phyloP scores from a whole-genome alignment of 2,888 invertebrate species.

The Lucinisca nassula region DNA sequence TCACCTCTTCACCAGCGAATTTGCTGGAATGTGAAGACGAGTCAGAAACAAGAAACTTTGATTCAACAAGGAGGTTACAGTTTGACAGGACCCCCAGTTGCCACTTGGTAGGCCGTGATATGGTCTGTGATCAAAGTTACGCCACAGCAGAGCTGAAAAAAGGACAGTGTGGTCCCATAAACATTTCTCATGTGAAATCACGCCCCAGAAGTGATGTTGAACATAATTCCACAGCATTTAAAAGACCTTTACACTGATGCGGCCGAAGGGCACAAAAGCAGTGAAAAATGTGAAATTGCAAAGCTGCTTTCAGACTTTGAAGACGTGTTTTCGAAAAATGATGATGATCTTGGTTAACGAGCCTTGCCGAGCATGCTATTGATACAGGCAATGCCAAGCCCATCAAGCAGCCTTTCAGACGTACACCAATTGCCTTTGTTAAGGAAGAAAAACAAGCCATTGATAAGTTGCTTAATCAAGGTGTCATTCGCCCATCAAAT shows the following conservation, averaged over 20 bases:
- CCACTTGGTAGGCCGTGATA: too few relatives aligned
- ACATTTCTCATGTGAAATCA: too few relatives aligned
- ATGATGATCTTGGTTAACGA: conserved; percentile 36
- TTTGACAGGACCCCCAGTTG: too few relatives aligned
- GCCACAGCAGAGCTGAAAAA: too few relatives aligned
- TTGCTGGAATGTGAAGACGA: too few relatives aligned
- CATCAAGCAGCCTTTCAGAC: conserved; percentile 31
- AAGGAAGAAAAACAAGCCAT: conserved; percentile 41
- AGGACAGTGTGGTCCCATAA: too few relatives aligned
- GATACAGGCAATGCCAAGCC: conserved; percentile 47
- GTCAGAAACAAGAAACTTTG: background rate
- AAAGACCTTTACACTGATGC: conserved; percentile 17
- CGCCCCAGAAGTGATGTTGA: too few relatives aligned
- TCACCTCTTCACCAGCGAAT: too few relatives aligned
- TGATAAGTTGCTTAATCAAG: conserved; percentile 32
- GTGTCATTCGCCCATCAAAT: conserved; percentile 33
- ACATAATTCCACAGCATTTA: conserved; percentile 25
- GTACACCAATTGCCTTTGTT: conserved; percentile 36
- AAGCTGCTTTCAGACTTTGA: conserved; percentile 17
- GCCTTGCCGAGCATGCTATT: conserved; percentile 31
- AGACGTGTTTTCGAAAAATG: conserved; percentile 40
- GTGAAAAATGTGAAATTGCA: conserved; percentile 12
- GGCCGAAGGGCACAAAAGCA: background rate
- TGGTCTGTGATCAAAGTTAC: too few relatives aligned
- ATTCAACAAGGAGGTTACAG: background rate